Percentiles rank a stretch among this genome's conserved stretches.
These are phyloP conservation scores for zebrafish (Danio rerio) DNA, from an alignment of 2,113 vertebrate genomes.

Conservation along the genomic window DNA sequence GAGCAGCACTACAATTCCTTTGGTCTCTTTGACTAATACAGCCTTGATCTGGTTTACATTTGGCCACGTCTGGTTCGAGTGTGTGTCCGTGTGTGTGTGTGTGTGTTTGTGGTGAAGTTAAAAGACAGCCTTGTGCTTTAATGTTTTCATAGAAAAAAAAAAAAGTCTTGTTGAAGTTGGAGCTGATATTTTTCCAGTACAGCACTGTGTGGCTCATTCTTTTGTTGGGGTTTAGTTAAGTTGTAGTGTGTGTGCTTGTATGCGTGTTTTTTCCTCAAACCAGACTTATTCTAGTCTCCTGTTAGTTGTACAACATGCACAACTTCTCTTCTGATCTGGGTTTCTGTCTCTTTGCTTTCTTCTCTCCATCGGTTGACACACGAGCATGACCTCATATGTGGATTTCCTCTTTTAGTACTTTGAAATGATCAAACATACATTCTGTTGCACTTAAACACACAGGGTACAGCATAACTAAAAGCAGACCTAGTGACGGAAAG, in stretches of 20 bases:
- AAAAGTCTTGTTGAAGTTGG: constrained; percentile 55
- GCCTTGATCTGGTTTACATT: constrained; percentile 53
- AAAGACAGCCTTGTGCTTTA: constrained; percentile 56
- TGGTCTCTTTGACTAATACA: constrained; percentile 41
- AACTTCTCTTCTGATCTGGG: neutral
- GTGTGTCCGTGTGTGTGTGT: constrained; percentile 30
- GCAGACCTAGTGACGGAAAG: constrained; percentile 5
- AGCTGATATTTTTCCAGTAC: constrained; percentile 50
- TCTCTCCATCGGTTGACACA: neutral
- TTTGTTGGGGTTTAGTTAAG: constrained; percentile 22
- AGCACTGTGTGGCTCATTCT: constrained; percentile 36
- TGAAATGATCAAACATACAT: neutral
- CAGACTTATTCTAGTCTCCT: neutral
- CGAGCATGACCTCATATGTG: constrained; percentile 26
- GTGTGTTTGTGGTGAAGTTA: constrained; percentile 36
- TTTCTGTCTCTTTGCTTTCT: neutral
- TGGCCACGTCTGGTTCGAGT: constrained; percentile 54
- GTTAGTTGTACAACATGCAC: neutral
- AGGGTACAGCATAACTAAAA: neutral
- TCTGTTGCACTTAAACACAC: neutral
- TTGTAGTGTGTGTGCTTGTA: constrained; percentile 20
- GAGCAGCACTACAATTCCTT: constrained; percentile 44
- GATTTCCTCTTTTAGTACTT: constrained; percentile 43
- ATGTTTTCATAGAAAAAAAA: constrained; percentile 51
- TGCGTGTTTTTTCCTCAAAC: neutral